Evolutionary conservation across 1,140 invertebrate genomes (phyloP).

Genomic region (Glossosoma conforme): DNA sequence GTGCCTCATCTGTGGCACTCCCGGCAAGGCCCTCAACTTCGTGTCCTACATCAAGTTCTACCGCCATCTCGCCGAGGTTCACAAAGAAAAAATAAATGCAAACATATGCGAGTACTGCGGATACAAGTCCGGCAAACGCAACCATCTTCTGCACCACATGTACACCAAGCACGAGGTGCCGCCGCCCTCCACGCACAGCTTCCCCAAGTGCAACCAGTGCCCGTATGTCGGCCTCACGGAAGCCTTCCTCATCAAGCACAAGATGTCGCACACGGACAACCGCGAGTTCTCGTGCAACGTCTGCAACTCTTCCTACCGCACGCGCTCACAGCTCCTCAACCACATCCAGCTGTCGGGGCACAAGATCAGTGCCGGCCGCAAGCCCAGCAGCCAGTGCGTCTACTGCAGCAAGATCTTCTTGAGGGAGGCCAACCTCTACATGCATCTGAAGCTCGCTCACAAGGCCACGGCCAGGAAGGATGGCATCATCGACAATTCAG

Average conservation of each 20-base stretch:
- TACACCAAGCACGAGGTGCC: conserved; percentile 73
- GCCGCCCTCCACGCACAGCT: conserved; percentile 61
- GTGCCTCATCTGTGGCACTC: conserved; percentile 61
- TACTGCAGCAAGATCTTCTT: conserved; percentile 64
- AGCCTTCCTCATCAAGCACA: conserved; percentile 61
- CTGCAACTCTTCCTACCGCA: conserved; percentile 50
- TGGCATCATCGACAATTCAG: conserved; percentile 58
- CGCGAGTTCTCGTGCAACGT: conserved; percentile 45
- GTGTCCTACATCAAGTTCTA: conserved; percentile 71
- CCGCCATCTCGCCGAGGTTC: conserved; percentile 74
- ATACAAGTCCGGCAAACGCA: conserved; percentile 67
- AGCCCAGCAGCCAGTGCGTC: conserved; percentile 55
- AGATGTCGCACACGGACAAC: conserved; percentile 50
- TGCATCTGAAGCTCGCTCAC: conserved; percentile 60
- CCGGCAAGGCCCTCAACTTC: conserved; percentile 62
- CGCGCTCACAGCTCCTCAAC: conserved; percentile 43
- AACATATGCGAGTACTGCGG: conserved; percentile 82
- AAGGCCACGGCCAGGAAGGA: conserved; percentile 55
- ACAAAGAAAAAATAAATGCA: conserved; percentile 73
- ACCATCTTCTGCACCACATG: conserved; percentile 73
- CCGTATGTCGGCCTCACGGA: conserved; percentile 68
- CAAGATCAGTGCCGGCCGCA: conserved; percentile 47
- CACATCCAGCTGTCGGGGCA: conserved; percentile 56
- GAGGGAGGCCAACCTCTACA: conserved; percentile 59
- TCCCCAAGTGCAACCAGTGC: conserved; percentile 75